phyloP scores from a whole-genome alignment of 2,797 vertebrate species.

The Falco novaeseelandiae region DNA sequence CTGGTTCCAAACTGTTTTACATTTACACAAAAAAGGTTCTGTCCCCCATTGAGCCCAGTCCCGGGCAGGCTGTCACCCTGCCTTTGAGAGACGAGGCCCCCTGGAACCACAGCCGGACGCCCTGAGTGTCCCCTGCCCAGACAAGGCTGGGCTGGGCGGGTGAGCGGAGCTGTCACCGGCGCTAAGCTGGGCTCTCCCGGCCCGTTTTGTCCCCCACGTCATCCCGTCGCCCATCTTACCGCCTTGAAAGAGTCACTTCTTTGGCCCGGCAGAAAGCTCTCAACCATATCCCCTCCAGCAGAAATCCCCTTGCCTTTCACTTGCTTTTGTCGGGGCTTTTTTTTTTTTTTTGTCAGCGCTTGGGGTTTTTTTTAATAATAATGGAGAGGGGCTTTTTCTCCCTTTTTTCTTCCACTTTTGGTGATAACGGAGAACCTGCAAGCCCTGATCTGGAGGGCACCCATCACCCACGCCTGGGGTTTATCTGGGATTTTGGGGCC shows the following conservation, averaged over 20 bases:
- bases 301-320: background rate
- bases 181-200: background rate
- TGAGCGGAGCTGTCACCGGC: background rate
- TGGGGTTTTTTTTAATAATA: accelerated
- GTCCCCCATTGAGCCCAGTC: background rate
- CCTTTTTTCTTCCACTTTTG: background rate
- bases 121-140: background rate
- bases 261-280: background rate
- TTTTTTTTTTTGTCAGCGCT: background rate
- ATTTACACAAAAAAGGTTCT: slow-evolving; percentile 50
- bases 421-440: too few relatives aligned
- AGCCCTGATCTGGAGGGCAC: background rate
- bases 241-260: background rate
- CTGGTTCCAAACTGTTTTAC: slow-evolving; percentile 45
- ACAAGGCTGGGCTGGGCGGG: background rate
- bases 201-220: background rate
- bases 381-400: accelerated
- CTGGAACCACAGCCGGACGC: background rate
- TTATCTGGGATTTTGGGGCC: accelerated
- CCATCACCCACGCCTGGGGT: accelerated
- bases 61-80: background rate
- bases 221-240: background rate
- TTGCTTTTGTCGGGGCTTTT: background rate
- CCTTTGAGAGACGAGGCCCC: background rate
- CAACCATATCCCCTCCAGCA: background rate